phyloP scores from a whole-genome alignment of 2,113 vertebrate species.

The Apus apus region DNA sequence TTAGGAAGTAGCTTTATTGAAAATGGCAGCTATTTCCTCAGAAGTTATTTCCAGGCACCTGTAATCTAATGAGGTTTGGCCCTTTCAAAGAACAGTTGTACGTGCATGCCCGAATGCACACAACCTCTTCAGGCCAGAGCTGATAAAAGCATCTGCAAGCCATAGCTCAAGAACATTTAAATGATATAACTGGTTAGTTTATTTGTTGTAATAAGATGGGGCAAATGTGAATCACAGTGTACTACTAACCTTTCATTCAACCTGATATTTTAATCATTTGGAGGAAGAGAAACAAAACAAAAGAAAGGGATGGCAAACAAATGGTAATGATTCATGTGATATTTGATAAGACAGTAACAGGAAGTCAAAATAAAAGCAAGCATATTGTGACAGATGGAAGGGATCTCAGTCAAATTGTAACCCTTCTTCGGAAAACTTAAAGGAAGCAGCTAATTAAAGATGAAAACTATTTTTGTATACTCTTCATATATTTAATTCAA shows the following conservation, averaged over 20 bases:
- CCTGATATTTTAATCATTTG: constrained; percentile 83
- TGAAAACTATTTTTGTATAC: constrained; percentile 64
- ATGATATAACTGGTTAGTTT: constrained; percentile 68
- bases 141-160: constrained; percentile 82
- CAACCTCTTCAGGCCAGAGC: constrained; percentile 71
- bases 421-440: constrained; percentile 65
- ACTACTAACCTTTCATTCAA: constrained; percentile 77
- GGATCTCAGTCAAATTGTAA: constrained; percentile 73
- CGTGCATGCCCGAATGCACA: constrained; percentile 72
- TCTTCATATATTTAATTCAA: constrained; percentile 67
- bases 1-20: constrained; percentile 76
- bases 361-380: constrained; percentile 82
- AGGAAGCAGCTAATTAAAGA: constrained; percentile 78
- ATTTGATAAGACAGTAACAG: constrained; percentile 77
- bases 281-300: constrained; percentile 77
- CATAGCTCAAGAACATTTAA: constrained; percentile 44
- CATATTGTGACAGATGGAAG: constrained; percentile 78
- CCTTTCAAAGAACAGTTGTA: constrained; percentile 78
- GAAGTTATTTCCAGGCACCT: constrained; percentile 77
- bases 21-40: constrained; percentile 75
- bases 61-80: constrained; percentile 82
- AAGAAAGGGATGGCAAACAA: constrained; percentile 74
- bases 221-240: constrained; percentile 74
- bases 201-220: constrained; percentile 74
- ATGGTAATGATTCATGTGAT: constrained; percentile 74